Percentiles rank a stretch among this genome's conserved stretches.
Conservation (phyloP, 2,113 vertebrate species). For the Ammodramus savannarum region DNA sequence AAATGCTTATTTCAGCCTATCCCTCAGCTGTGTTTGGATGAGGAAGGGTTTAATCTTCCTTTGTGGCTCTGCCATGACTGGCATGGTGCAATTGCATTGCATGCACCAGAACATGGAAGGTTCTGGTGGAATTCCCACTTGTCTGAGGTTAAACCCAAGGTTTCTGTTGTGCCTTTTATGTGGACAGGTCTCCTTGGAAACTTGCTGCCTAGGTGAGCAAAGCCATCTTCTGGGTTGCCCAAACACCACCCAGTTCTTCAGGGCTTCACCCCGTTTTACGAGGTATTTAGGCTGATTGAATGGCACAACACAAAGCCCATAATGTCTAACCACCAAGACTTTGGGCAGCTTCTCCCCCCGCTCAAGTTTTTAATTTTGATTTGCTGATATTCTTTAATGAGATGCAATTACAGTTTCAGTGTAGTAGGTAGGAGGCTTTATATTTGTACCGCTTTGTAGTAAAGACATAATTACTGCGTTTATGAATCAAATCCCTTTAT, state of each 20-base stretch:
- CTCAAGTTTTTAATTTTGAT: constrained; percentile 59
- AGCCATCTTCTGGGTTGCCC: background rate
- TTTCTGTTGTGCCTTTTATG: background rate
- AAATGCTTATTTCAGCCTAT: background rate
- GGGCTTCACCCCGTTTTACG: background rate
- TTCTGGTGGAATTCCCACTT: background rate
- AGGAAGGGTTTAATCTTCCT: background rate
- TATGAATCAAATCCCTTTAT: constrained; percentile 67
- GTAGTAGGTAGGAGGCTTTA: constrained; percentile 62
- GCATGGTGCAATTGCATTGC: accelerated
- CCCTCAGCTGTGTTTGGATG: background rate
- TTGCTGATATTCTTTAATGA: constrained; percentile 64
- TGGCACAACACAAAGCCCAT: constrained; percentile 24
- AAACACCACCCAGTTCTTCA: constrained; percentile 8
- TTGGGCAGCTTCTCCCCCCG: background rate
- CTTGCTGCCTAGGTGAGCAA: background rate
- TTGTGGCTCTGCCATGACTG: background rate
- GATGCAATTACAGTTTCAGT: constrained; percentile 59
- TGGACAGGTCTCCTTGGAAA: background rate
- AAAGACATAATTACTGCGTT: constrained; percentile 55
- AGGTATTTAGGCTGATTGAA: constrained; percentile 49
- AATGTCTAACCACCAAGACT: constrained; percentile 6
- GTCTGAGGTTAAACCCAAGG: background rate
- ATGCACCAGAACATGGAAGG: background rate
- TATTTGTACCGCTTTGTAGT: constrained; percentile 69